Evolutionary conservation across 2,797 vertebrate species (phyloP), one percentile per base, ranked within the genome.

Genomic region (Tamandua tetradactyla): DNA sequence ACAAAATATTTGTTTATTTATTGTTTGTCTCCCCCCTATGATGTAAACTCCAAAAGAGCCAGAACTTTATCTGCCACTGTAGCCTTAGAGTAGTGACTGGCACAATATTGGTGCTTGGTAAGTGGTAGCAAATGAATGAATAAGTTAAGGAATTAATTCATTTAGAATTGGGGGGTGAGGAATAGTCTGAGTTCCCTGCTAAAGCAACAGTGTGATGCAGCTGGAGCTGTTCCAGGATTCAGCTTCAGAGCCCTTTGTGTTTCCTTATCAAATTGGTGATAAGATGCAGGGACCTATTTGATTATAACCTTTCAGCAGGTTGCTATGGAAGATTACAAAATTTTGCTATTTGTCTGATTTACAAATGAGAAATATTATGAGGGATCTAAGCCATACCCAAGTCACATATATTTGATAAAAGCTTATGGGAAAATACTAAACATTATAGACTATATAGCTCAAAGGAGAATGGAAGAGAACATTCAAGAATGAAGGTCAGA

Each of bases 251-350:
- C 2, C 75, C 74, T 93, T 37, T 47, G 32, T 35, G 52, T 91
- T 81, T 84, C 35, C 87, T 95, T 95, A 89, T 91, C 66, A 66
- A 52, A 32, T 59, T 55, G 44, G 40, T 5, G 91, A 93, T 81
- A 91, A 95, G 76, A 94, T 74, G 47, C 76, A 80, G 86, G 79
- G 76, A 64, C 83, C 86, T 96, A 94, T 89, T 93, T 84, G 96
- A 96, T 96, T 84, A 74, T 81, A 93, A 96, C 96, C 96, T 96
- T 87, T 79, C 68, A 84, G 84, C 96, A 93, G 75, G 75, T 62
- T 66, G 86, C 87, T 94, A 74, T 59, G 80, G 35, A 49, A 91
- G 94, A 97, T 97, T 94, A 95, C 83, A 95, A 95, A 94, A 94
- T 96, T 97, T 72, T 95, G 87, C 81, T 95, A 83, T 55, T 94